Evolutionary conservation across 1,140 invertebrate genomes (phyloP), one percentile per base, ranked within the genome.

Genomic region (Cyclina sinensis): DNA sequence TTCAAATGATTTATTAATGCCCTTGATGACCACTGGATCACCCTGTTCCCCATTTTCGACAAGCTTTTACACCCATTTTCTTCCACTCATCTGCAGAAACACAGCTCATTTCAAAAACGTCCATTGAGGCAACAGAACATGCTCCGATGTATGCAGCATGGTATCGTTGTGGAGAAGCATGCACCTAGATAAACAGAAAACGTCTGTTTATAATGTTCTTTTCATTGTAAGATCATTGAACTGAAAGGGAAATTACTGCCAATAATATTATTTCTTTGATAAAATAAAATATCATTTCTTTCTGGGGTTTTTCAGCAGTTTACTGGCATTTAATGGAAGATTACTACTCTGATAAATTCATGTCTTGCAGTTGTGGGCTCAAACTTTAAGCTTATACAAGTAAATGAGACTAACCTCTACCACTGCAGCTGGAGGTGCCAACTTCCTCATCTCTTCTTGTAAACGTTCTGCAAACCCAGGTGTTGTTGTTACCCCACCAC

Each of bases 61-160:
- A 94, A 14, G 92, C 90, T 76, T 90, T 90, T 9, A 85, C 89
- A 12, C 94, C 93, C 27, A 92, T 76, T 57, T 82, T 93, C 35
- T 90, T 92, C 95, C 95, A 95, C 35, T 95, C 93, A 11, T 96
- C 94, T 27, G 91, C 89, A 4, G 94, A 95, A 30, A 96, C 95
- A 90, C 95, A 96, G 57, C 96, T 95, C 87, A 96, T 94, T 74
- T 96, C 93, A 92, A 97, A 97, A 24, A 95, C 96, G 14, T 95
- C 94, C 85, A 96, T 95, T 30, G 93, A 93, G 7, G 96, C 96
- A 70, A 97, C 93, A 16, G 96, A 94, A 83, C 96, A 96, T 0
- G 96, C 96, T 32, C 97, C 97, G 48, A 97, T 95, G 92, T 96
- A 97, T 1, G 97, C 96, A 39, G 96, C 96, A 93, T 97, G 97